Evolutionary conservation across 2,888 invertebrate species (phyloP), one percentile per base, ranked within the genome.

Genomic region (Pyrrhia umbra): DNA sequence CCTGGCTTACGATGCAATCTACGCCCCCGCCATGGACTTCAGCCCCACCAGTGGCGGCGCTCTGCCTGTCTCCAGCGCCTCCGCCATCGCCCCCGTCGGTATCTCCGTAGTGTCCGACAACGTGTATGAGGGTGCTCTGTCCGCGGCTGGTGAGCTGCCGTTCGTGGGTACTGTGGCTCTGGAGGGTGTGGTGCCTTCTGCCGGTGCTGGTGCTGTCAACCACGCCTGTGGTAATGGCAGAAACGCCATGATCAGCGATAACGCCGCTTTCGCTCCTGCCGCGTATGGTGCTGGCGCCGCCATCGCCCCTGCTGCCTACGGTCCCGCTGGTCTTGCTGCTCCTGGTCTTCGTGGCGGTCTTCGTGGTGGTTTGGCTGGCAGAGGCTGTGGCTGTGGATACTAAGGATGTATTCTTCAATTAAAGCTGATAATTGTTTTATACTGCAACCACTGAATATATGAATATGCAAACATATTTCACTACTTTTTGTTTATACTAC

Each of bases 61-160:
- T 8, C 81, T 90, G 21, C 71, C 80, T 6, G 74, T 86, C 1
- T 57, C 80, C 65, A 88, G 88, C 65, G 58, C 71, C 0, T 88
- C 88, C 6, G 79, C 83, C 16, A 68, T 83, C 34, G 60, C 83
- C 1, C 86, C 87, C 13, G 75, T 72, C 15, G 88, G 90, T 6
- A 75, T 89, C 10, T 75, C 81, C 2, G 79, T 89, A 16, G 50
- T 77, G 3, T 87, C 89, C 20, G 88, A 88, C 27, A 90, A 90
- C 57, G 77, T 72, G 0, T 84, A 84, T 52, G 87, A 88, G 70
- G 90, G 90, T 20, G 52, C 78, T 23, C 61, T 90, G 4, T 65
- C 74, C 2, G 85, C 87, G 2, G 75, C 75, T 13, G 91, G 90
- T 50, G 79, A 68, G 61, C 46, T 68, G 37, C 75, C 75, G 16